Percentiles rank a stretch among this genome's conserved stretches.
phyloP scores from a whole-genome alignment of 2,888 invertebrate genomes.

The Limnephilus auricula region DNA sequence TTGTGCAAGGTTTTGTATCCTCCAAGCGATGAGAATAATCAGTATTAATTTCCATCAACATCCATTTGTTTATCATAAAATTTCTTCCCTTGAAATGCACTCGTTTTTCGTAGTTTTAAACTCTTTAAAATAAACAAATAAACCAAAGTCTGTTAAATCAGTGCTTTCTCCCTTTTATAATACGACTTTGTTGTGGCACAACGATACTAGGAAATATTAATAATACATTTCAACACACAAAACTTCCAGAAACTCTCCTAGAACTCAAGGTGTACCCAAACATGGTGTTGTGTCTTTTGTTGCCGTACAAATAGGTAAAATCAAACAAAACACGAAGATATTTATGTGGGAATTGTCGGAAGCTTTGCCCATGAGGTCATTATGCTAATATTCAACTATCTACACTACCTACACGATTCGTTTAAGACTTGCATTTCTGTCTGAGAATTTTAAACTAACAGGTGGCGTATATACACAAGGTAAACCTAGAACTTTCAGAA shows the following conservation, averaged over 20 bases:
- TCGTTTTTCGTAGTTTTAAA: not conserved
- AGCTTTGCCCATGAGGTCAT: not conserved
- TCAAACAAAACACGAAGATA: slow-evolving; percentile 3
- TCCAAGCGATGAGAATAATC: too few species aligned
- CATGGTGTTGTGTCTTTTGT: not conserved
- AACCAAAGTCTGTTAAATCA: not conserved
- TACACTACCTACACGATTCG: not conserved
- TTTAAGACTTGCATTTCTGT: not conserved
- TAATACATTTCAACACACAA: not conserved
- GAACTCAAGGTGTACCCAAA: not conserved
- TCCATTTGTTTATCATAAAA: not conserved
- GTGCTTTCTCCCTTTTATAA: not conserved
- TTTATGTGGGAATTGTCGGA: not conserved
- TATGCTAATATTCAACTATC: not conserved
- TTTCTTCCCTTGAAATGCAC: not conserved
- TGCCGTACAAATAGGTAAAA: not conserved
- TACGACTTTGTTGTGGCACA: not conserved
- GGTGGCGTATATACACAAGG: too few species aligned
- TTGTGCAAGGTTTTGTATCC: not conserved
- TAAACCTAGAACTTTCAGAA: not conserved
- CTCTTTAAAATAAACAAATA: not conserved
- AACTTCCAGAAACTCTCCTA: not conserved
- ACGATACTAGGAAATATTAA: not conserved
- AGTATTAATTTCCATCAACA: too few species aligned
- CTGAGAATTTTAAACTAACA: not conserved